Evolutionary conservation across 2,888 invertebrate genomes (phyloP).

Genomic region (Cryptus viduatorius): DNA sequence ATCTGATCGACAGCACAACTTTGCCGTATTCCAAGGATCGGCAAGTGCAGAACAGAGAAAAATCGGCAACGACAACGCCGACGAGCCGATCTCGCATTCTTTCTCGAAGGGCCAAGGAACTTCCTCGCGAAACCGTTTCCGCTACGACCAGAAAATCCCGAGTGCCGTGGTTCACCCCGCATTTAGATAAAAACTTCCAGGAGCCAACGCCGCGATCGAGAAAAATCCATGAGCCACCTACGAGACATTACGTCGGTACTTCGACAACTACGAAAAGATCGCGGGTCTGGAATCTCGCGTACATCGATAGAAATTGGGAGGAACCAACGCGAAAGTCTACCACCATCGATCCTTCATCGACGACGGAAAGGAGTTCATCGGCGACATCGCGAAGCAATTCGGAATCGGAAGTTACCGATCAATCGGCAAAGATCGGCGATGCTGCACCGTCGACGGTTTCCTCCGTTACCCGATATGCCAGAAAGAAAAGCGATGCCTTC

Average conservation of each 20-base stretch:
- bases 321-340: conserved; percentile 55
- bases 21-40: conserved; percentile 24
- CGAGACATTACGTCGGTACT: conserved; percentile 19
- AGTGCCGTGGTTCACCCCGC: conserved; percentile 54
- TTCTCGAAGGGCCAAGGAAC: conserved; percentile 58
- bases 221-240: conserved; percentile 32
- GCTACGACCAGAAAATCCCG: conserved; percentile 63
- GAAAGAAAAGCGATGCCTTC: conserved; percentile 71
- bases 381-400: conserved; percentile 20
- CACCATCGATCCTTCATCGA: conserved; percentile 40
- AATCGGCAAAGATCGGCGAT: conserved; percentile 46
- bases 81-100: conserved; percentile 45
- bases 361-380: conserved; percentile 40
- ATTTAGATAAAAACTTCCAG: conserved; percentile 65
- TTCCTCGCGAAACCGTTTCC: conserved; percentile 52
- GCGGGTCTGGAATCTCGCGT: conserved; percentile 63
- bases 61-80: conserved; percentile 44
- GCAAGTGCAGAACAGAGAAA: conserved; percentile 54
- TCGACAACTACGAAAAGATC: conserved; percentile 61
- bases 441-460: conserved; percentile 17
- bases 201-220: conserved; percentile 46
- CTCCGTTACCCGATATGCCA: conserved; percentile 71
- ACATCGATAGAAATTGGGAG: conserved; percentile 69
- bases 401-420: conserved; percentile 49
- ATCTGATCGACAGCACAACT: conserved; percentile 52